Evolutionary conservation across 1,140 invertebrate species (phyloP), one percentile per base, ranked within the genome.

Genomic region (Nasonia giraulti): DNA sequence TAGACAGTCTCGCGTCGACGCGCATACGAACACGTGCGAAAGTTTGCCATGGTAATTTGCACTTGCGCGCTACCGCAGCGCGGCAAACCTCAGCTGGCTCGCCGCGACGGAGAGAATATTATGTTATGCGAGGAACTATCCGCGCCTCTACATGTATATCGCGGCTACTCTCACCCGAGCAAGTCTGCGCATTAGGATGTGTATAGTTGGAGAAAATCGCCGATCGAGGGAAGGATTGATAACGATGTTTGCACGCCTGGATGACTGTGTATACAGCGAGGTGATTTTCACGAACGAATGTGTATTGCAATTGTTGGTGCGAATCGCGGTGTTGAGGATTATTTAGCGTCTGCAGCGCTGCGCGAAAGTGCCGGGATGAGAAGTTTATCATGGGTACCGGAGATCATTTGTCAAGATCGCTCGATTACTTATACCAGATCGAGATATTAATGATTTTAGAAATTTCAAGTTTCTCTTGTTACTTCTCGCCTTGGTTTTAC

Each of bases 41-140:
- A 89, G 87, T 88, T 88, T 88, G 87, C 87, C 86, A 87, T 88
- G 87, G 88, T 87, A 87, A 86, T 88, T 88, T 87, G 87, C 87
- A 88, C 87, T 88, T 87, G 86, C 80, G 86, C 80, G 86, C 55
- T 62, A 6, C 55, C 2, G 2, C 55, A 62, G 14, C 27, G 27
- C 27, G 0, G 27, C 27, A 27, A 27, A 27, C 27, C 27, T 27
- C 27, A 27, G 27, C 27, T 27, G 0, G 27, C 27, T 27, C 27
- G 27, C 27, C 27, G 27, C 14, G 6, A 5, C 17, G 7, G 55
- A 62, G 55, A 62, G 55, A 62, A 62, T 62, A 62, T 62, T 62
- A 62, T n/a, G 55, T 62, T 62, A 62, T 86, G 79, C 86, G 84
- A 86, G 76, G 84, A 85, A 87, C 79, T 76, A 75, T 83, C 5